Evolutionary conservation across 37 sponge, comb jelly and placozoan species (phyloP).

Genomic region (Aplysina aerophoba): DNA sequence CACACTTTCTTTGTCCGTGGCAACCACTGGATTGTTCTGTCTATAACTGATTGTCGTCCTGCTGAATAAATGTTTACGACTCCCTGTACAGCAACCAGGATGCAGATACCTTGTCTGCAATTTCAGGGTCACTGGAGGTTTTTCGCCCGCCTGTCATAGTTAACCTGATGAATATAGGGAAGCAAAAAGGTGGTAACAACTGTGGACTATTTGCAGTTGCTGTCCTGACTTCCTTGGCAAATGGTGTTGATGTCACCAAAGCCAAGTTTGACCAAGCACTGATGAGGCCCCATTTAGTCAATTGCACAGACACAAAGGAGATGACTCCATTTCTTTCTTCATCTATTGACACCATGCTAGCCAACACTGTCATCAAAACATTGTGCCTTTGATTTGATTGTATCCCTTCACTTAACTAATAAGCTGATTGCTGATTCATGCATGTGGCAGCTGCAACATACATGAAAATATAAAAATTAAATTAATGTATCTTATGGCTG

Average conservation of each 20-base stretch:
- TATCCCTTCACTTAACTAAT: no score
- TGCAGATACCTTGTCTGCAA: neutral
- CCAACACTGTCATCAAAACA: no score
- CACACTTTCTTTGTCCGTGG: slow-evolving; percentile 5
- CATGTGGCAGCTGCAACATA: neutral
- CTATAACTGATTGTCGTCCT: neutral
- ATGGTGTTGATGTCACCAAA: neutral
- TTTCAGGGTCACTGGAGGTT: neutral
- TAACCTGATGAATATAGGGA: neutral
- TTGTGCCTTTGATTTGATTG: no score
- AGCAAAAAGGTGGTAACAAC: neutral
- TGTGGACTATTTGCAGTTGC: slow-evolving; percentile 6
- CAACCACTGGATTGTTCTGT: slow-evolving; percentile 9
- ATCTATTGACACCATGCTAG: no score
- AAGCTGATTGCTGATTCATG: neutral
- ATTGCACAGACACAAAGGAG: no score
- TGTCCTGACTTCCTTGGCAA: neutral
- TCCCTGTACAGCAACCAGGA: neutral
- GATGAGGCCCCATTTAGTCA: no score
- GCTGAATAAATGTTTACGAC: neutral
- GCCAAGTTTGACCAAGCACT: neutral
- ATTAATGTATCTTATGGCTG: neutral
- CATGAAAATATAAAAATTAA: neutral
- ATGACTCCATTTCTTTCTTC: no score
- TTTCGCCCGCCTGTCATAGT: neutral